These are phyloP conservation scores for Ostrea denselamellosa DNA, from an alignment of 1,140 invertebrate species.

Conservation along the genomic window DNA sequence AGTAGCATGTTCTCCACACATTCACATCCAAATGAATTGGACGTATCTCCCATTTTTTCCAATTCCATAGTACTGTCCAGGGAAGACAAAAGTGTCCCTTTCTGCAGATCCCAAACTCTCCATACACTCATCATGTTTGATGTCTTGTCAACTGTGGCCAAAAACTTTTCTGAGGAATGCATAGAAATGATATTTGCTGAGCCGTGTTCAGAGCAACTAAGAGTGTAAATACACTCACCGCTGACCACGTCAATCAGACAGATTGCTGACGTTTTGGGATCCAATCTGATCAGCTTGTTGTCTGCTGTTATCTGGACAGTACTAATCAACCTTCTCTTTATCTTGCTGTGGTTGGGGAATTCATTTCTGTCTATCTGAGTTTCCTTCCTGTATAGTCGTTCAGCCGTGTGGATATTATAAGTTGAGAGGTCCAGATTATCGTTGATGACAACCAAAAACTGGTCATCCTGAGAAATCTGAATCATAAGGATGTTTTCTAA, in stretches of 20 bases:
- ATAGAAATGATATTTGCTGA: conserved; percentile 48
- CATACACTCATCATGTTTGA: background rate
- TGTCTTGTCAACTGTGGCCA: conserved; percentile 40
- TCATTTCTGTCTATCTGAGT: background rate
- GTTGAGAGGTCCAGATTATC: background rate
- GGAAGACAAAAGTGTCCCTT: background rate
- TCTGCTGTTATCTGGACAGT: conserved; percentile 29
- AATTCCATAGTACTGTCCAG: background rate
- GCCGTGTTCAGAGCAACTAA: conserved; percentile 45
- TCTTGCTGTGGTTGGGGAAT: background rate
- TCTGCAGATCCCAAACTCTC: background rate
- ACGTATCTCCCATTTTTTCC: background rate
- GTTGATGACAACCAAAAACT: conserved; percentile 49
- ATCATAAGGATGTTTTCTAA: background rate
- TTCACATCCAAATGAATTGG: background rate
- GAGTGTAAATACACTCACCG: conserved; percentile 38
- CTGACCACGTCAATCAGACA: conserved; percentile 47
- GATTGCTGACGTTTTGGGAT: background rate
- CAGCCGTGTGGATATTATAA: conserved; percentile 14
- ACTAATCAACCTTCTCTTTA: background rate
- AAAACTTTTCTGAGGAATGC: conserved; percentile 53
- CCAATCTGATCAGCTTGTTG: conserved; percentile 17
- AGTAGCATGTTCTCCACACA: conserved; percentile 14
- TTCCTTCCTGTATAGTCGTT: background rate
- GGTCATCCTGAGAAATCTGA: conserved; percentile 62